phyloP scores from a whole-genome alignment of 1,140 invertebrate species.

The Calliopsis andreniformis region DNA sequence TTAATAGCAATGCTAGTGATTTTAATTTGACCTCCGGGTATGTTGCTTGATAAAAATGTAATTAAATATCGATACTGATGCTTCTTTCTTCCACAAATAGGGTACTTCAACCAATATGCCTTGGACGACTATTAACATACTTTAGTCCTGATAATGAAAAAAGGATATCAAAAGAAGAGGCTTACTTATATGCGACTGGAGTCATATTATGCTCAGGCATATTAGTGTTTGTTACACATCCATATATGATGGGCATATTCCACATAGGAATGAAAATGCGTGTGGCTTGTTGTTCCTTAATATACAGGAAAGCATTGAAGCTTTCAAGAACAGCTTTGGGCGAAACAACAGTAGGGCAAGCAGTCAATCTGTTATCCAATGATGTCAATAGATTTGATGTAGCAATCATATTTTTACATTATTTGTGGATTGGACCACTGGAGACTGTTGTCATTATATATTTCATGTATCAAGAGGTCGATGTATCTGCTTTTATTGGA shows the following conservation, averaged over 20 bases:
- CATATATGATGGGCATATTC: constrained; percentile 88
- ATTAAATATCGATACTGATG: background rate
- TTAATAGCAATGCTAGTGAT: background rate
- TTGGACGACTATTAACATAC: constrained; percentile 84
- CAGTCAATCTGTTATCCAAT: constrained; percentile 94
- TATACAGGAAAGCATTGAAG: constrained; percentile 89
- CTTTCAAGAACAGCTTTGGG: constrained; percentile 86
- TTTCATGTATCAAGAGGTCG: constrained; percentile 89
- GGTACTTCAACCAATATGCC: constrained; percentile 86
- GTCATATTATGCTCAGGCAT: constrained; percentile 85
- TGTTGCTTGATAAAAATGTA: background rate
- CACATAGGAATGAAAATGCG: constrained; percentile 89
- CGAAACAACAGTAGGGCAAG: constrained; percentile 90
- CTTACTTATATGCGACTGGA: constrained; percentile 86
- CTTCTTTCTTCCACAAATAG: constrained; percentile 77
- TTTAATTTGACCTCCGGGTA: background rate
- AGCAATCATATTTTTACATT: constrained; percentile 85
- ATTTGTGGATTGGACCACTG: constrained; percentile 88
- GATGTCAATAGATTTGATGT: constrained; percentile 89
- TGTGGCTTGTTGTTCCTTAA: constrained; percentile 89
- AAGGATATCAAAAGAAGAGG: constrained; percentile 82
- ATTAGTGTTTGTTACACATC: constrained; percentile 88
- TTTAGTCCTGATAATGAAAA: constrained; percentile 75
- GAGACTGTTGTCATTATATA: constrained; percentile 88
- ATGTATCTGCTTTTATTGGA: constrained; percentile 88